Percentiles rank a stretch among this genome's conserved stretches.
phyloP scores from a whole-genome alignment of 1,140 invertebrate genomes.

The Asbolus verrucosus region DNA sequence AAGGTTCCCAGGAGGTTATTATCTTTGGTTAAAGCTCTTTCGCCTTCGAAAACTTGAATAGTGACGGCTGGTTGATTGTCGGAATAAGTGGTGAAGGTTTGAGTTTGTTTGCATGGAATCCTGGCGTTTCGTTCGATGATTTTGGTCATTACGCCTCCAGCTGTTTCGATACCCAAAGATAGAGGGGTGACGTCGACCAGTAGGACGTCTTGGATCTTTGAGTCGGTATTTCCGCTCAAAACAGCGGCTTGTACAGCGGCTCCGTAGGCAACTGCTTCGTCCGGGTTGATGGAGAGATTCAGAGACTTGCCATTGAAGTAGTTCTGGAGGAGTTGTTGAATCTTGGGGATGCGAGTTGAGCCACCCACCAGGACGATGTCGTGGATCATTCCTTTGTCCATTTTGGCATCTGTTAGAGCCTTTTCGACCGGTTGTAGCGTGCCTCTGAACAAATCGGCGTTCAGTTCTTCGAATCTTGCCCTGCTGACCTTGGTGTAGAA shows the following conservation, averaged over 20 bases:
- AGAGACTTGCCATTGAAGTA: constrained; percentile 78
- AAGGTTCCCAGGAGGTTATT: constrained; percentile 84
- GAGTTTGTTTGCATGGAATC: constrained; percentile 73
- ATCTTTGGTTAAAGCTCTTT: constrained; percentile 82
- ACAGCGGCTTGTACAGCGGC: constrained; percentile 75
- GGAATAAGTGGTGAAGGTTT: constrained; percentile 74
- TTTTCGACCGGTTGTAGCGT: constrained; percentile 80
- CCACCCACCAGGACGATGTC: constrained; percentile 78
- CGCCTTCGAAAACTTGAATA: constrained; percentile 82
- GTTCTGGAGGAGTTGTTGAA: constrained; percentile 74
- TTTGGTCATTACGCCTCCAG: constrained; percentile 75
- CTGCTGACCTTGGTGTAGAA: constrained; percentile 71
- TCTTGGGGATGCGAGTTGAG: constrained; percentile 76
- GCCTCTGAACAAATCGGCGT: constrained; percentile 73
- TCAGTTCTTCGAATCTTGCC: constrained; percentile 78
- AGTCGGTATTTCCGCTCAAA: constrained; percentile 65
- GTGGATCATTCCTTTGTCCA: constrained; percentile 74
- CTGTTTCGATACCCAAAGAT: constrained; percentile 70
- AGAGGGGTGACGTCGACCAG: constrained; percentile 70
- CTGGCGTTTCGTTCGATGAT: constrained; percentile 73
- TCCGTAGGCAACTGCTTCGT: constrained; percentile 80
- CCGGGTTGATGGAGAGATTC: constrained; percentile 75
- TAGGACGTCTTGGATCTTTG: constrained; percentile 68
- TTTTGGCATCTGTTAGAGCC: constrained; percentile 75
- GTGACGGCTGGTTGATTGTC: constrained; percentile 78